Evolutionary conservation across 2,113 vertebrate species (phyloP), one percentile per base, ranked within the genome.

Genomic region (Thamnophis sirtalis): DNA sequence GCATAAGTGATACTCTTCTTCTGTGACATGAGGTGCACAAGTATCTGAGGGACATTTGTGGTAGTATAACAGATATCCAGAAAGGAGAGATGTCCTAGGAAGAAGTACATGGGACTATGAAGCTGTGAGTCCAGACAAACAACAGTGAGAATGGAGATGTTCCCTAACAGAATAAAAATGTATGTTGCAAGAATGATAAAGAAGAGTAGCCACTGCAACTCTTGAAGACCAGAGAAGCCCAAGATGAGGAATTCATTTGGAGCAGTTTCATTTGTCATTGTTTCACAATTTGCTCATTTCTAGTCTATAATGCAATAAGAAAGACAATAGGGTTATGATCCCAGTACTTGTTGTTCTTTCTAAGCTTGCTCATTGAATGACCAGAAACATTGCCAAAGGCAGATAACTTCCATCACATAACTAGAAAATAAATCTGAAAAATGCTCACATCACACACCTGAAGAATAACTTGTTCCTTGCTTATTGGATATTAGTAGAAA

Each of bases 1-100:
- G 1, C 6, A n/a, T 96, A 94, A 15, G 96, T 95, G 93, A 97
- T 93, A 10, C 24, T 94, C 90, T 96, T 96, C 51, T 8, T 95
- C 4, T 93, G 94, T 24, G 89, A 84, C 54, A 97, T 49, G 87
- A 97, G 90, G n/a, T 93, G 94, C 38, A 80, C 56, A 93, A 97
- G 90, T 0, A 95, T 91, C 48, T 97, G 96, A 15, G 96, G 97
- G 68, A 92, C 55, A 49, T 94, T 51, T 3, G 87, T 38, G 1
- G 94, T 95, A 51, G 68, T 73, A 38, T 73, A 73, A 38, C 68
- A 73, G n/a, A 73, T 73, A 38, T 73, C 68, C 68, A 73, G 68
- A 73, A 73, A 73, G 38, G n/a, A 73, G 68, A 73, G n/a, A 73
- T 91, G 55, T 26, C 86, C 85, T 48, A 91, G 60, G 24, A 91